Evolutionary conservation across 2,888 invertebrate genomes (phyloP), one percentile per base, ranked within the genome.

Genomic region (Kuschelorhynchus macadamiae): DNA sequence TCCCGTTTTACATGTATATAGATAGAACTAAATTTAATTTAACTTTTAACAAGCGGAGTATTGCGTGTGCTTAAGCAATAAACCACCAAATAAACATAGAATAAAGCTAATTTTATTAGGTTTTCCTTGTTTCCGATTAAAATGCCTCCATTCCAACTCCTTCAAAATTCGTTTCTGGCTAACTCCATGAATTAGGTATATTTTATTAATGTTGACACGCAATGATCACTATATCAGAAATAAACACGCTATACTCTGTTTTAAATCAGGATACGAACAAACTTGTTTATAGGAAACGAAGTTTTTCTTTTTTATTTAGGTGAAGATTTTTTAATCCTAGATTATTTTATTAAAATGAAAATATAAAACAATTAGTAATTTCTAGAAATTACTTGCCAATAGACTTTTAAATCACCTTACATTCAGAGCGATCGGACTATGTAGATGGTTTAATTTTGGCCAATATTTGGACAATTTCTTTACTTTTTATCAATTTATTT

Each of bases 101-200:
- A 73, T 72, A 74, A 75, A 68, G 72, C 72, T 74, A 76, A 74
- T 75, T 74, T 74, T 75, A 75, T 74, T 76, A 75, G 72, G 72
- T 74, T 75, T 75, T 71, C 74, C 75, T 74, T 71, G 72, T 75
- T 75, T 72, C 65, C 72, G 71, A 75, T 73, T 74, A 72, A 75
- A 73, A 74, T 72, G 67, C 72, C 74, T 74, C 71, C 67, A 71
- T 67, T 74, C 65, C 65, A 73, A 72, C 74, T 74, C 70, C 72
- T 75, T 71, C 72, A 72, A 74, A 73, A 73, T 72, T 70, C 70
- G 46, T 74, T 75, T 71, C 55, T 36, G 53, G 16, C 61, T 62
- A 59, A 70, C 67, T 69, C 66, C 55, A 66, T 60, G 67, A 75
- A 72, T 74, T 75, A 71, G 72, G 71, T 74, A 71, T 67, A 72